Percentiles rank a stretch among this genome's conserved stretches.
Evolutionary conservation across 2,888 invertebrate genomes (phyloP).

Genomic region (Drosophila ustulata): DNA sequence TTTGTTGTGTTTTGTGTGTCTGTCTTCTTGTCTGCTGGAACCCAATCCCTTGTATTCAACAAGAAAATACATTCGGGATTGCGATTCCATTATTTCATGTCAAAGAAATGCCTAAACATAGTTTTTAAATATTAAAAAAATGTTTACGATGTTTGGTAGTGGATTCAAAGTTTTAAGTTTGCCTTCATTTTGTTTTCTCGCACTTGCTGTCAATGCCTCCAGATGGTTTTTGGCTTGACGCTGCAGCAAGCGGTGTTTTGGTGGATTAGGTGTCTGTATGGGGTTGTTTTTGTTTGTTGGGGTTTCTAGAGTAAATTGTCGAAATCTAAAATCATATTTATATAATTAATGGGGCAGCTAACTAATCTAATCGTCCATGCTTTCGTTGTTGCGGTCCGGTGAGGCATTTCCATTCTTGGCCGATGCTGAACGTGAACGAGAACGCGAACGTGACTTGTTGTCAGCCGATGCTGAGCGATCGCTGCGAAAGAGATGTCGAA

Average conservation of each 20-base stretch:
- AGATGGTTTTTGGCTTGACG: not conserved
- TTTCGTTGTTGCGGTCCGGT: constrained; percentile 85
- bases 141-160: constrained; percentile 52
- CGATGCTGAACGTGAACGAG: constrained; percentile 86
- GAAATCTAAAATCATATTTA: constrained; percentile 72
- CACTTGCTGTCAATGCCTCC: constrained; percentile 3
- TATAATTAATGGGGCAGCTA: constrained; percentile 72
- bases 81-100: constrained; percentile 9
- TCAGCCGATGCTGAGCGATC: constrained; percentile 90
- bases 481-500: constrained; percentile 83
- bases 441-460: constrained; percentile 87
- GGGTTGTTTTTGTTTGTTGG: constrained; percentile 7
- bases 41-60: constrained; percentile 17
- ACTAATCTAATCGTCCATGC: constrained; percentile 85
- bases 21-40: constrained; percentile 8
- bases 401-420: constrained; percentile 86
- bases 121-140: constrained; percentile 71
- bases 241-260: constrained; percentile 45
- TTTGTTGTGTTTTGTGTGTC: constrained; percentile 7
- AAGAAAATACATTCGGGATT: constrained; percentile 21
- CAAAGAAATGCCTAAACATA: constrained; percentile 41
- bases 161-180: constrained; percentile 26
- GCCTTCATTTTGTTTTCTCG: not conserved
- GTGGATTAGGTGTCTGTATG: constrained; percentile 55
- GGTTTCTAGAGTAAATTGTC: constrained; percentile 66